phyloP scores from a whole-genome alignment of 2,113 vertebrate genomes.

The Percopsis transmontana region DNA sequence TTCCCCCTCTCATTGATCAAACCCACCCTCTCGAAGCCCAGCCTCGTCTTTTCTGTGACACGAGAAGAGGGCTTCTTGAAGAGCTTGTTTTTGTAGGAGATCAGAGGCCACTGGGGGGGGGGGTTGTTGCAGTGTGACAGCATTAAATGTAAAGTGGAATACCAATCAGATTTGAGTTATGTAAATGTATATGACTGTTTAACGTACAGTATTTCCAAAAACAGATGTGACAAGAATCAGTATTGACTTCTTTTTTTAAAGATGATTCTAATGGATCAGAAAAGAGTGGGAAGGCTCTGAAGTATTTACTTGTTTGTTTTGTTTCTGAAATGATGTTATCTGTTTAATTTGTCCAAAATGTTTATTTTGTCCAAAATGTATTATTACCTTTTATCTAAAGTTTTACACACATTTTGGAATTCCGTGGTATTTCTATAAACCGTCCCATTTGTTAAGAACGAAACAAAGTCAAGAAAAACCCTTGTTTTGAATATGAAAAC shows the following conservation, averaged over 20 bases:
- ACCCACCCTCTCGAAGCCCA: background rate
- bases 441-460: background rate
- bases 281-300: conserved; percentile 72
- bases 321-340: conserved; percentile 55
- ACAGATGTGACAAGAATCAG: background rate
- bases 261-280: conserved; percentile 8
- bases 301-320: conserved; percentile 67
- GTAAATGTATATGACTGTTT: background rate
- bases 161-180: background rate
- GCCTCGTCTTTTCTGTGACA: no score
- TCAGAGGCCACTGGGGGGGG: background rate
- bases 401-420: background rate
- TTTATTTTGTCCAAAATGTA: conserved; percentile 58
- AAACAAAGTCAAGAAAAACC: no score
- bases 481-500: background rate
- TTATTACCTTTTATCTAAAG: conserved; percentile 27
- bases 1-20: conserved; percentile 64
- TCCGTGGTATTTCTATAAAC: background rate
- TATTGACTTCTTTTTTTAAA: background rate
- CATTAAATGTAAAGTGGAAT: background rate
- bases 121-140: no score
- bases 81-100: background rate
- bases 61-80: background rate
- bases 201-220: background rate
- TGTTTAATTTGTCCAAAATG: conserved; percentile 52